Base-by-base conservation (phyloP, 2,113 vertebrate genomes). In the Columba janthina region DNA sequence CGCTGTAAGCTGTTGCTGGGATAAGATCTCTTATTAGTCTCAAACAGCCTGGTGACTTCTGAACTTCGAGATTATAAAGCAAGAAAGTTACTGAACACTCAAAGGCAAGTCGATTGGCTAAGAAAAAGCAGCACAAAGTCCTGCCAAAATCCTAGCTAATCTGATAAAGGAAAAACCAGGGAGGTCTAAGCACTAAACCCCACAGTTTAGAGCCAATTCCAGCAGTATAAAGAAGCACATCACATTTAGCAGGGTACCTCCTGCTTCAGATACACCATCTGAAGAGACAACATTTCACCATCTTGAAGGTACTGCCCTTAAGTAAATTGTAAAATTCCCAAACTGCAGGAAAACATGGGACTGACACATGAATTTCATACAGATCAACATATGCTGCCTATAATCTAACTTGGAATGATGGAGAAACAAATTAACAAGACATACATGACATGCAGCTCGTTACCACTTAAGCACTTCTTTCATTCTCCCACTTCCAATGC, bases 111-210 rank as follows among this genome's bases (percentile, higher is more conserved):
- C 3, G 69, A 93, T 38, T 95, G 93, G 95, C 93, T 96, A 96
- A 93, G 94, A 96, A 95, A 97, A 96, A 94, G 86, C 17, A 96
- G 96, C 82, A 96, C 82, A 92, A 96, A 97, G 97, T 97, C 95
- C 95, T 97, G 95, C 96, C 96, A 97, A 97, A 97, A 97, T 74
- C 76, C 95, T 9, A 78, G 82, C 62, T 98, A 95, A 96, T 96
- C 96, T 97, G 87, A 97, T 93, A 82, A 88, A 97, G 76, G 54
- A 54, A 93, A 89, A 94, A 85, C 8, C 84, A 73, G 54, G 81
- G 93, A 96, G 85, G 89, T 93, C 93, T 82, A 54, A 93, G 71
- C 46, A 83, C 79, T 90, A 93, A 95, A 93, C 66, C 38, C 44
- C 1, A 0, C 0, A 8, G 56, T 86, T 83, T 62, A 36, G 32